Evolutionary conservation across 2,797 vertebrate genomes (phyloP), one percentile per base, ranked within the genome.

Genomic region (Pampus argenteus): DNA sequence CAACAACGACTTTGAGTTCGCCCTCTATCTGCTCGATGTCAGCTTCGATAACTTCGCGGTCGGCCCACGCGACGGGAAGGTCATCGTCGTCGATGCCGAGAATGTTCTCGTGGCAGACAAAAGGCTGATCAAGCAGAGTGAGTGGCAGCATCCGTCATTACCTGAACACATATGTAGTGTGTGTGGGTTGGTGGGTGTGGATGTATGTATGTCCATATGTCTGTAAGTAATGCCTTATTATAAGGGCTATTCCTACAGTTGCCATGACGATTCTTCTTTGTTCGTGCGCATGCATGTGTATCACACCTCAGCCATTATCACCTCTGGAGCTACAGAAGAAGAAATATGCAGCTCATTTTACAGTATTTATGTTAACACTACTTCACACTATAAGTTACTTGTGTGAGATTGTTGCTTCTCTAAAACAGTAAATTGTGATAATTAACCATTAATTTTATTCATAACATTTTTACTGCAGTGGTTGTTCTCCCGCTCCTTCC

Each of bases 1-100:
- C 76, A 99, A 99, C 92, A 99, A 99, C 84, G 98, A 99, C 95
- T 98, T 99, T 88, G 98, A 99, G 86, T 99, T 99, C 74, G 97
- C 97, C 71, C 98, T 99, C 92, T 99, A 99, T 95, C 96, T 99
- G 93, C 95, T 99, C 31, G 98, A 99, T 2, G 98, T 99, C 93
- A 99, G 97, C 93, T 99, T 99, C 15, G 98, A 99, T 89, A 99
- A 99, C 92, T 99, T 99, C 42, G 98, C 98, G 2, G 98, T 99
- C 52, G 98, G 98, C 74, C 96, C 97, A 0, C 95, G 97, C 62
- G 98, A 99, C 29, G 98, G 98, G 31, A 99, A 98, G 80, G 98
- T 99, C 84, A 99, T 99, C 82, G 96, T 99, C 6, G 97, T 99
- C 5, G 98, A 99, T 69, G 98, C 97, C 0, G 97, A 99, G 93